These are phyloP conservation scores for Drosophila lacicola DNA, from an alignment of 2,888 invertebrate genomes.

Conservation along the genomic window DNA sequence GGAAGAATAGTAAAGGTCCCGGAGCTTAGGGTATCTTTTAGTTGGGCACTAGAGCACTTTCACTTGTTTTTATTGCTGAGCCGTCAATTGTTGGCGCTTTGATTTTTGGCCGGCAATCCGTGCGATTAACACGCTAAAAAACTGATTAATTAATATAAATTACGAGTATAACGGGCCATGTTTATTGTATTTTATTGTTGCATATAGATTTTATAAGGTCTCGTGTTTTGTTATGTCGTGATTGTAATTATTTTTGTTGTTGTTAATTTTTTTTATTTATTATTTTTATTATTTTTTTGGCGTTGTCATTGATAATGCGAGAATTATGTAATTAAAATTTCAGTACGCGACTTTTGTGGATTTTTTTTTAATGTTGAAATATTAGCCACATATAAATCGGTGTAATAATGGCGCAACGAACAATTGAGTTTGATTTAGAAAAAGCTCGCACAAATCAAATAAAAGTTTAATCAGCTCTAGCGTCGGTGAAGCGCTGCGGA, in stretches of 20 bases:
- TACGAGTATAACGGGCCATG: slow-evolving; percentile 47
- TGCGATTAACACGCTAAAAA: slow-evolving; percentile 42
- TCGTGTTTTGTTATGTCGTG: slow-evolving; percentile 10
- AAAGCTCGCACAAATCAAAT: slow-evolving; percentile 44
- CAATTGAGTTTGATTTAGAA: slow-evolving; percentile 76
- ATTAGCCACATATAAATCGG: slow-evolving; percentile 56
- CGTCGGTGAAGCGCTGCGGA: slow-evolving; percentile 13
- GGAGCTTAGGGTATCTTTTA: too few relatives aligned
- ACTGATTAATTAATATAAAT: slow-evolving; percentile 77
- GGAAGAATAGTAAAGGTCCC: too few relatives aligned
- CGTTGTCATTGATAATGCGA: slow-evolving; percentile 72
- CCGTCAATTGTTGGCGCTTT: slow-evolving; percentile 52
- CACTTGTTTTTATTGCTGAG: slow-evolving; percentile 7
- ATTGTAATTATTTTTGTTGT: slow-evolving; percentile 25
- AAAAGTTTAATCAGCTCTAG: slow-evolving; percentile 49
- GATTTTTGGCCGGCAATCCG: slow-evolving; percentile 61
- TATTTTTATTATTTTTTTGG: slow-evolving; percentile 2
- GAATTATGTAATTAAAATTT: slow-evolving; percentile 76
- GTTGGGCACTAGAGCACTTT: too few relatives aligned
- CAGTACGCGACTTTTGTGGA: slow-evolving; percentile 21
- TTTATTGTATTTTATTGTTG: slow-evolving; percentile 28
- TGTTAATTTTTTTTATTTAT: slow-evolving; percentile 14
- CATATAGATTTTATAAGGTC: slow-evolving; percentile 45
- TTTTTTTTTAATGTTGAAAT: slow-evolving; percentile 43
- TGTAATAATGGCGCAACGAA: slow-evolving; percentile 59